These are phyloP conservation scores for Chionodraco myersi DNA, from an alignment of 2,113 vertebrate genomes.

Conservation along the genomic window DNA sequence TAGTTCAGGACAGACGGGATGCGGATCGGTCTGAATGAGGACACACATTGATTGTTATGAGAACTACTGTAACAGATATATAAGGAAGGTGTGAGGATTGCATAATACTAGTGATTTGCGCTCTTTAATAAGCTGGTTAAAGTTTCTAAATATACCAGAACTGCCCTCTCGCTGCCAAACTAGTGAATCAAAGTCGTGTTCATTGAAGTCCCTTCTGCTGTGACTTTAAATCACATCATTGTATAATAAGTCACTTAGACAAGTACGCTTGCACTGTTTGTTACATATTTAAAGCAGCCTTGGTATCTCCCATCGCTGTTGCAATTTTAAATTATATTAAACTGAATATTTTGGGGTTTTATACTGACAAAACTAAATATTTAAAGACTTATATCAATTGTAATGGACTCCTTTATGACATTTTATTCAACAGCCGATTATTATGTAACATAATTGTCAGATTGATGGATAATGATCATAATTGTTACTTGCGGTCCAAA, in stretches of 20 bases:
- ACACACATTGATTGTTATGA: constrained; percentile 3
- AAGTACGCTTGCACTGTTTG: not conserved
- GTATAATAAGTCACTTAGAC: not conserved
- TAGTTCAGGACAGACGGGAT: not conserved
- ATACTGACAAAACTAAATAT: no score
- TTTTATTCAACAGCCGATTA: no score
- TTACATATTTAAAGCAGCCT: not conserved
- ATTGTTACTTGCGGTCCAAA: no score
- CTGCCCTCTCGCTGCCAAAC: constrained; percentile 23
- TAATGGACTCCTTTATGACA: no score
- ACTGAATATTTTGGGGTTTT: no score
- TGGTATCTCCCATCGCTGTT: not conserved
- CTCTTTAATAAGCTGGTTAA: constrained; percentile 45
- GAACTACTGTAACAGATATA: constrained; percentile 6
- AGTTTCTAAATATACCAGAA: constrained; percentile 55
- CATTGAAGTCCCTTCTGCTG: not conserved
- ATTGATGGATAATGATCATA: no score
- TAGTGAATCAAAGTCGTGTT: constrained; percentile 18
- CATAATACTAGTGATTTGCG: constrained; percentile 38
- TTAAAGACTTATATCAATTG: no score
- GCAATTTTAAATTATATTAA: no score
- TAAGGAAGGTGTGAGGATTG: constrained; percentile 32
- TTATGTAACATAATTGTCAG: no score
- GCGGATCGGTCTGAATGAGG: not conserved
- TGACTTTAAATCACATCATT: constrained; percentile 12